Evolutionary conservation across 2,797 vertebrate species (phyloP).

Genomic region (Neosilurus hyrtlii): DNA sequence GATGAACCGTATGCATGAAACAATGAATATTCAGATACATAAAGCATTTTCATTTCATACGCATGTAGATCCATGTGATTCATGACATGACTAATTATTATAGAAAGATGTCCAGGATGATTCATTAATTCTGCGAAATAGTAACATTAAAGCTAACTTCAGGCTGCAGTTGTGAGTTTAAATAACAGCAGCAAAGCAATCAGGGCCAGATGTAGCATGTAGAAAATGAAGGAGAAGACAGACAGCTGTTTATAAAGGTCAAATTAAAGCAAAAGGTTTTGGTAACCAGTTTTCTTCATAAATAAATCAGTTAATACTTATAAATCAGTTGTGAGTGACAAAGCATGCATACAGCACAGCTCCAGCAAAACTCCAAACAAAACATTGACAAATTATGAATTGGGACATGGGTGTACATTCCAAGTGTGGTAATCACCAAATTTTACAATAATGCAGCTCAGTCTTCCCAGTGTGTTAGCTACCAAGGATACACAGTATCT

Average conservation of each 20-base stretch:
- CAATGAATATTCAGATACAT: neutral
- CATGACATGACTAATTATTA: constrained; percentile 4
- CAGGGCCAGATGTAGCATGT: neutral
- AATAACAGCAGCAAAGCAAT: neutral
- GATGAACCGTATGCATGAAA: neutral
- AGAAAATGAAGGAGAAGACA: neutral
- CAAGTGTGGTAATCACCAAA: neutral
- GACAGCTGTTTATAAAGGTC: neutral
- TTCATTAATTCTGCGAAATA: constrained; percentile 21
- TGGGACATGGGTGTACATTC: neutral
- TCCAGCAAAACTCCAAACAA: neutral
- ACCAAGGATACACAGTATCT: neutral
- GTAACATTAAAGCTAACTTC: neutral
- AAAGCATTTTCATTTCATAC: constrained; percentile 4
- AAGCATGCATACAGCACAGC: neutral
- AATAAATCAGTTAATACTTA: too few species aligned
- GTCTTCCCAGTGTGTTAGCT: neutral
- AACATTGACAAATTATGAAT: neutral
- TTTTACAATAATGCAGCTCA: neutral
- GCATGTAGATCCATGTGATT: neutral
- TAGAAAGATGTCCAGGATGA: constrained; percentile 15
- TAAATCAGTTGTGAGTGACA: neutral
- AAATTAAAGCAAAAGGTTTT: neutral
- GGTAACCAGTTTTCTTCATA: too few species aligned
- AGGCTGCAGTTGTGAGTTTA: neutral